These are phyloP conservation scores for Junonia oenone DNA, from an alignment of 2,888 invertebrate species.

Conservation along the genomic window DNA sequence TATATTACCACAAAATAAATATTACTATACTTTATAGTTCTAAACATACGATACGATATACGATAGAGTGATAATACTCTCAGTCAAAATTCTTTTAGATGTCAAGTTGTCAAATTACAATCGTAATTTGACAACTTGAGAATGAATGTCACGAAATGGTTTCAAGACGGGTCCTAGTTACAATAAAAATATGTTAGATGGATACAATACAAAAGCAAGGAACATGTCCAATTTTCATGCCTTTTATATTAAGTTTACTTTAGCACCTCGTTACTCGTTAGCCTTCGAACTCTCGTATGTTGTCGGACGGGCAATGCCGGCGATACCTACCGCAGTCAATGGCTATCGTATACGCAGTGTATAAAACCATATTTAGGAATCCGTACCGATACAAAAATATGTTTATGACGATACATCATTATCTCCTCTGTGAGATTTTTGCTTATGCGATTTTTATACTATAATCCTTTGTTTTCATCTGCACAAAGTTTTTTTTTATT, in stretches of 20 bases:
- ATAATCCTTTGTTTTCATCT: no score
- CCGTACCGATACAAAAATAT: conserved; percentile 8
- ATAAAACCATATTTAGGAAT: conserved; percentile 11
- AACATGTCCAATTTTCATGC: conserved; percentile 53
- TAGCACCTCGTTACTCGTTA: conserved; percentile 71
- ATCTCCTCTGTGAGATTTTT: neutral
- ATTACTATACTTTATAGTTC: no score
- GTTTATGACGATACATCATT: neutral
- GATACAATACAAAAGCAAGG: conserved; percentile 6
- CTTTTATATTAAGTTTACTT: conserved; percentile 64
- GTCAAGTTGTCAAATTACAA: no score
- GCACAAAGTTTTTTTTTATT: no score
- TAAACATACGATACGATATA: no score
- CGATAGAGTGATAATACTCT: no score
- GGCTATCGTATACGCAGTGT: conserved; percentile 11
- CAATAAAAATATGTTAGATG: neutral
- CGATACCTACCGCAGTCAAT: conserved; percentile 60
- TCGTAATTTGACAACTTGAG: no score
- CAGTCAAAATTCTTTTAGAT: no score
- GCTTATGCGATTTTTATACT: neutral
- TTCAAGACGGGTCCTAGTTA: no score
- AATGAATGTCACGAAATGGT: no score
- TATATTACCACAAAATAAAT: no score
- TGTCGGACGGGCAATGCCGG: conserved; percentile 24
- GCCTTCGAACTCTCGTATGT: conserved; percentile 55